Evolutionary conservation across 2,888 invertebrate species (phyloP).

Genomic region (Mythimna ferrago): DNA sequence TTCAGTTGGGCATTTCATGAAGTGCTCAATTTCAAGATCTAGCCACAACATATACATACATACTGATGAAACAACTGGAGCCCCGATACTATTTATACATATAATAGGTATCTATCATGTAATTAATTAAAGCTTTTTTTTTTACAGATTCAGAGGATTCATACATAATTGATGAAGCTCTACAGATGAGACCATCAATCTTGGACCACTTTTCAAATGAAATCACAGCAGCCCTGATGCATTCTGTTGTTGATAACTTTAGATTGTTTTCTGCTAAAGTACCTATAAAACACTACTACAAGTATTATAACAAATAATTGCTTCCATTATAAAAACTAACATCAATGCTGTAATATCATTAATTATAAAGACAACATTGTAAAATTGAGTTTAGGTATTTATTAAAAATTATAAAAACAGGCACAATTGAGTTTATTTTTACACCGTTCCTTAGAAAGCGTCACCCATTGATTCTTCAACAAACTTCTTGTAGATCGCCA

Average conservation of each 20-base stretch:
- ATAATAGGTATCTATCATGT: too few relatives aligned
- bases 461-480: conserved; percentile 93
- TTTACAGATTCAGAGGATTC: conserved; percentile 75
- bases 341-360: conserved; percentile 5
- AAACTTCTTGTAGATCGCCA: conserved; percentile 97
- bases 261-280: conserved; percentile 81
- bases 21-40: too few relatives aligned
- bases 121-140: conserved; percentile 38
- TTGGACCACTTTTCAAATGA: conserved; percentile 84
- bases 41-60: too few relatives aligned
- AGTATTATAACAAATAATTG: conserved; percentile 66
- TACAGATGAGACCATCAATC: conserved; percentile 73
- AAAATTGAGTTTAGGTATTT: conserved; percentile 48
- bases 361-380: conserved; percentile 44
- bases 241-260: conserved; percentile 84
- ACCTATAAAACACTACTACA: conserved; percentile 83
- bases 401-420: conserved; percentile 52
- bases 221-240: conserved; percentile 83
- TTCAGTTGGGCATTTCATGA: too few relatives aligned
- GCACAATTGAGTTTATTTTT: conserved; percentile 41
- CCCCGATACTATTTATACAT: too few relatives aligned
- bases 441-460: conserved; percentile 79
- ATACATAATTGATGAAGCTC: conserved; percentile 72
- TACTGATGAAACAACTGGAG: too few relatives aligned
- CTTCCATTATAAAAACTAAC: background rate